Conservation (phyloP, 2,797 vertebrate genomes). For the Molossus alvarezi region DNA sequence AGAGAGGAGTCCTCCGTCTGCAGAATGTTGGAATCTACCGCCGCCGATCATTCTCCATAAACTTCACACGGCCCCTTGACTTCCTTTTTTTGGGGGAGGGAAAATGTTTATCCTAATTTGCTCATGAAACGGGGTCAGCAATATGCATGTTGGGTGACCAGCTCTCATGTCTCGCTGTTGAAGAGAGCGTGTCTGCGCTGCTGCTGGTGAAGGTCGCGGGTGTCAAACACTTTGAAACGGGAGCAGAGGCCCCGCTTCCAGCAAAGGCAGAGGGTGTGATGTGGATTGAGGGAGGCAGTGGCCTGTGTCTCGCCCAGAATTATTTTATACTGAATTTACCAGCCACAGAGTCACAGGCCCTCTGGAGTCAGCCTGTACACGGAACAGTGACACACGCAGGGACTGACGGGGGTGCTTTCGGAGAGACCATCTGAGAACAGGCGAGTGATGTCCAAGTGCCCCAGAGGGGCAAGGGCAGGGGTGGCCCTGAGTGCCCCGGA, state of each 20-base stretch:
- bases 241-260: slow-evolving; percentile 88
- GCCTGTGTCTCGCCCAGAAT: slow-evolving; percentile 90
- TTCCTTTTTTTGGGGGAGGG: slow-evolving; percentile 22
- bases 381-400: slow-evolving; percentile 81
- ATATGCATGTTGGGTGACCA: slow-evolving; percentile 67
- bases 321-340: slow-evolving; percentile 88
- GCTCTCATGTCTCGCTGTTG: slow-evolving; percentile 85
- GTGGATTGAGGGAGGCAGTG: slow-evolving; percentile 90
- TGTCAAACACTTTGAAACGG: slow-evolving; percentile 88
- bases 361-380: slow-evolving; percentile 80
- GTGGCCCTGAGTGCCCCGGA: too few species aligned
- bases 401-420: slow-evolving; percentile 20
- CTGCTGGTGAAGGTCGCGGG: slow-evolving; percentile 90
- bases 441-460: rapidly evolving
- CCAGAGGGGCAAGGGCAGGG: rapidly evolving
- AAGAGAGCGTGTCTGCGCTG: slow-evolving; percentile 88
- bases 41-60: background rate
- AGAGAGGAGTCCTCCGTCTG: background rate
- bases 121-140: slow-evolving; percentile 77
- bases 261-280: slow-evolving; percentile 86
- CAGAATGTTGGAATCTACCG: background rate
- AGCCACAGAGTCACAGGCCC: slow-evolving; percentile 84
- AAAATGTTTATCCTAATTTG: slow-evolving; percentile 75
- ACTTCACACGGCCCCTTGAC: background rate
- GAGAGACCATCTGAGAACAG: background rate